phyloP scores from a whole-genome alignment of 2,888 invertebrate genomes.

The Nephrocerus scutellatus region DNA sequence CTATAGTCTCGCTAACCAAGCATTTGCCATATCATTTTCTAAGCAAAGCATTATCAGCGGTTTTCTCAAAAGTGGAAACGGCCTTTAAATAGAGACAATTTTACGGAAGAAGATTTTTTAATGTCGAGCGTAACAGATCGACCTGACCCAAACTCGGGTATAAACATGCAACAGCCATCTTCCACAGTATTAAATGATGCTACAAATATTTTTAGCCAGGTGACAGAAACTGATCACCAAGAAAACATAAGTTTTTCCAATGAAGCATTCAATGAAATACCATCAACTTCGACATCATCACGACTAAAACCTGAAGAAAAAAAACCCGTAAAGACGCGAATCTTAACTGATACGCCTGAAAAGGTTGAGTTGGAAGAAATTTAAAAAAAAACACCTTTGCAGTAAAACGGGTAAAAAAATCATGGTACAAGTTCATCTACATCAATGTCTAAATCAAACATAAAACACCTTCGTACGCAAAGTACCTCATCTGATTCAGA shows the following conservation, averaged over 20 bases:
- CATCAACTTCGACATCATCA: background rate
- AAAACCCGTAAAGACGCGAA: constrained; percentile 4
- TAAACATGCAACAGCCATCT: constrained; percentile 1
- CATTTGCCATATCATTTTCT: no score
- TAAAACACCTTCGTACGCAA: background rate
- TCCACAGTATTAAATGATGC: no score
- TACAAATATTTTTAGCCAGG: no score
- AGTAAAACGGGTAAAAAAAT: constrained; percentile 7
- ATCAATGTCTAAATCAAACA: no score
- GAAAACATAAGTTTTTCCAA: no score
- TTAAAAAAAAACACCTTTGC: constrained; percentile 2
- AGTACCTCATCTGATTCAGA: constrained; percentile 1
- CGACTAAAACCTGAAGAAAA: constrained; percentile 1
- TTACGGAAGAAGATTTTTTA: background rate
- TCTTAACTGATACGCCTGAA: constrained; percentile 4
- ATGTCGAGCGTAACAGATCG: background rate
- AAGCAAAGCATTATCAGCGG: constrained; percentile 1
- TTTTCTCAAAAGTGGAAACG: constrained; percentile 1
- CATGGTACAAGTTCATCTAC: background rate
- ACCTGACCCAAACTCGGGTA: background rate
- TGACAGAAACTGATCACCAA: no score
- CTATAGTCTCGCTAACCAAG: background rate
- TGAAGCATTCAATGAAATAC: background rate
- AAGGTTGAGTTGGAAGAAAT: constrained; percentile 5
- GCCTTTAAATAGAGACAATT: background rate